phyloP scores from a whole-genome alignment of 1,140 invertebrate species.

The Neodiprion pinetum region DNA sequence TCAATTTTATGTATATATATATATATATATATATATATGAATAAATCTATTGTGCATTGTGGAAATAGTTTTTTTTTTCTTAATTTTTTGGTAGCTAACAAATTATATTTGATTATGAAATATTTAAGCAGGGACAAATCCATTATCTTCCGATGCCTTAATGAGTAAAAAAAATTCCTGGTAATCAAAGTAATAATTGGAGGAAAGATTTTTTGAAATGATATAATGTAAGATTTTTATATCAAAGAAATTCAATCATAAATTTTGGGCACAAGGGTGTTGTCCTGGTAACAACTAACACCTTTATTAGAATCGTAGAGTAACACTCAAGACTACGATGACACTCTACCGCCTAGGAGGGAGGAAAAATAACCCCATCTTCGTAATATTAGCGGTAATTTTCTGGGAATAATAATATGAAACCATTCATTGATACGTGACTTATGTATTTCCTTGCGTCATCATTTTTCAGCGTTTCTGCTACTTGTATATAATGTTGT shows the following conservation, averaged over 20 bases:
- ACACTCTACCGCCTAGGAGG: too few relatives aligned
- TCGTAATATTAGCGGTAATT: neutral
- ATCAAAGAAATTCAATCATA: neutral
- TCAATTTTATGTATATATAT: neutral
- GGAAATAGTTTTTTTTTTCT: too few relatives aligned
- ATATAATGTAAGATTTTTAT: neutral
- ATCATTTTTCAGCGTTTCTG: too few relatives aligned
- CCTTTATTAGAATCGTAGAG: conserved; percentile 32
- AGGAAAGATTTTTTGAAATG: neutral
- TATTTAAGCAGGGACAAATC: neutral
- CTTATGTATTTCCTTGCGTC: too few relatives aligned
- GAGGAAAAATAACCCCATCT: neutral
- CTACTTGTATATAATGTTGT: neutral
- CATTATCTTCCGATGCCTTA: neutral
- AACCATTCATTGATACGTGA: too few relatives aligned
- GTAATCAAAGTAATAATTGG: neutral
- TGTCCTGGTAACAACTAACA: conserved; percentile 45
- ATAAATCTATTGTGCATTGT: too few relatives aligned
- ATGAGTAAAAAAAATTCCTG: too few relatives aligned
- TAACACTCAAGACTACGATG: neutral
- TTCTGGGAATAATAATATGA: too few relatives aligned
- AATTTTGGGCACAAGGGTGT: conserved; percentile 38
- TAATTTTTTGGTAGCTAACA: neutral
- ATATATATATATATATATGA: neutral
- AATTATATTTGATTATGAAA: neutral